Evolutionary conservation across 2,797 vertebrate species (phyloP).

Genomic region (Eupleurogrammus muticus): DNA sequence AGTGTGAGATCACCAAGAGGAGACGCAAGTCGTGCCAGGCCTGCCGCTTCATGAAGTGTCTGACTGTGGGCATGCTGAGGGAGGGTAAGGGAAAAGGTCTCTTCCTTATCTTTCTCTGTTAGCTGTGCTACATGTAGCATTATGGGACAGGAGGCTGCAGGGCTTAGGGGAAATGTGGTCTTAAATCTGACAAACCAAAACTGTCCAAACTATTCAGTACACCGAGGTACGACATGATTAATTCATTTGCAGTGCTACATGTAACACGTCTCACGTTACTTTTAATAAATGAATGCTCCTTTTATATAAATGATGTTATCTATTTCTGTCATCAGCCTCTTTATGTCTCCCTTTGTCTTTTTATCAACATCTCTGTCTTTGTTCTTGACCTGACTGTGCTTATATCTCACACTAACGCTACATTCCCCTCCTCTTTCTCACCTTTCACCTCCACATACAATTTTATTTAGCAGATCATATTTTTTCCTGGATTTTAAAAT

Average conservation of each 20-base stretch:
- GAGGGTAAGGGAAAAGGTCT: slow-evolving; percentile 92
- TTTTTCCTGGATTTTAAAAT: too few species aligned
- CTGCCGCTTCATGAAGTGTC: slow-evolving; percentile 99
- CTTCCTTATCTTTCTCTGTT: slow-evolving; percentile 71
- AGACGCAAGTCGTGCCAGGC: slow-evolving; percentile 99
- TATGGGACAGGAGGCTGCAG: background rate
- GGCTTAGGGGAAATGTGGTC: background rate
- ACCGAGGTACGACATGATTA: slow-evolving; percentile 5
- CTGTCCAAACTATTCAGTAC: background rate
- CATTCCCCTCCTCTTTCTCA: background rate
- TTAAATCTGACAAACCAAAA: background rate
- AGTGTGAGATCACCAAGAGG: slow-evolving; percentile 99
- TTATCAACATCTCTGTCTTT: background rate
- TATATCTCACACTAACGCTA: background rate
- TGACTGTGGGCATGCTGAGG: slow-evolving; percentile 99
- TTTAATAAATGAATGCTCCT: background rate
- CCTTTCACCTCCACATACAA: slow-evolving; percentile 5
- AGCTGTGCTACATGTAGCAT: slow-evolving; percentile 65
- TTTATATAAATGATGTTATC: slow-evolving; percentile 1
- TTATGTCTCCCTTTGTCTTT: background rate
- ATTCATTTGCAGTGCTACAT: slow-evolving; percentile 47
- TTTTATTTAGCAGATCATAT: too few species aligned
- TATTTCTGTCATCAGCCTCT: slow-evolving; percentile 2
- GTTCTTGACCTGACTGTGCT: background rate
- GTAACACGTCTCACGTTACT: slow-evolving; percentile 17